These are phyloP conservation scores for Lepisosteus oculatus DNA, from an alignment of 2,113 vertebrate genomes.

Conservation along the genomic window DNA sequence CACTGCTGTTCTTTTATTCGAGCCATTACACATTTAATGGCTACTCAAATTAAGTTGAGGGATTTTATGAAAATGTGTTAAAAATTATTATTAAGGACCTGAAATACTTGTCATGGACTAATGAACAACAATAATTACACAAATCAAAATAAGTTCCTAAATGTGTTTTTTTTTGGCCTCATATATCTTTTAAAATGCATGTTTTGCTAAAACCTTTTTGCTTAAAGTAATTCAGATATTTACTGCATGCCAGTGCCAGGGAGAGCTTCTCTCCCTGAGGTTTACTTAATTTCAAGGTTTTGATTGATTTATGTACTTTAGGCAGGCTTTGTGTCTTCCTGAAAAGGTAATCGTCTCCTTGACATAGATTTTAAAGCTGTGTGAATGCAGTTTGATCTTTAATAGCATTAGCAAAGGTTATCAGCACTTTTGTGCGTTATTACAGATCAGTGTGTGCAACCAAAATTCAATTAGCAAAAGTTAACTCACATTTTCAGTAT, in stretches of 20 bases:
- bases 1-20: neutral
- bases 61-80: slow-evolving; percentile 6
- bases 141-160: slow-evolving; percentile 4
- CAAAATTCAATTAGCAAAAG: slow-evolving; percentile 13
- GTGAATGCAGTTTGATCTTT: slow-evolving; percentile 14
- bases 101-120: neutral
- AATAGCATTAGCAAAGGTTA: slow-evolving; percentile 6
- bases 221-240: neutral
- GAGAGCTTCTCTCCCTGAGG: neutral
- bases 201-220: neutral
- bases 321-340: slow-evolving; percentile 8
- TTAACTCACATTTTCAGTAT: neutral
- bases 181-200: neutral
- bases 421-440: slow-evolving; percentile 1
- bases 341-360: slow-evolving; percentile 8
- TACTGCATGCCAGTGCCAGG: neutral
- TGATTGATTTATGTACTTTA: slow-evolving; percentile 6
- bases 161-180: neutral
- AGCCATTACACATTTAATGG: neutral
- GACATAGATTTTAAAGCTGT: slow-evolving; percentile 1
- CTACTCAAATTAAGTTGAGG: slow-evolving; percentile 3
- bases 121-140: neutral
- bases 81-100: slow-evolving; percentile 8
- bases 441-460: slow-evolving; percentile 7
- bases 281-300: neutral